These are phyloP conservation scores for Xylophagus ater DNA, from an alignment of 2,888 invertebrate species.

Conservation along the genomic window DNA sequence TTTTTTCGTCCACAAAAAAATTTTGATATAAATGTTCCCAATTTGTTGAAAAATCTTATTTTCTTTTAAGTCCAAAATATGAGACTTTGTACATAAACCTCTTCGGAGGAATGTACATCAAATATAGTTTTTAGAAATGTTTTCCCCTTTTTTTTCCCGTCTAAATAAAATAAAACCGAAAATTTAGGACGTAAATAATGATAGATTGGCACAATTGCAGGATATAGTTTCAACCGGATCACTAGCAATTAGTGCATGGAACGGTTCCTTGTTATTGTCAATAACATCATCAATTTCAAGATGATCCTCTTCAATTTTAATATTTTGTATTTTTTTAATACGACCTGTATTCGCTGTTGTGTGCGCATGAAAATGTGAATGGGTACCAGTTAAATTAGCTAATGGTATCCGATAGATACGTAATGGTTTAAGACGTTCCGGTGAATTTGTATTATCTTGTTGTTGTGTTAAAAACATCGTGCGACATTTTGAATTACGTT, in stretches of 20 bases:
- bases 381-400: slow-evolving; percentile 28
- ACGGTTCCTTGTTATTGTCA: slow-evolving; percentile 11
- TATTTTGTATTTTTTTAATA: slow-evolving; percentile 12
- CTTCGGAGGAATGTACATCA: too few relatives aligned
- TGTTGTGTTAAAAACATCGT: slow-evolving; percentile 21
- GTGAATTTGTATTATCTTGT: slow-evolving; percentile 18
- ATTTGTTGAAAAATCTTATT: too few relatives aligned
- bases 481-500: slow-evolving; percentile 26
- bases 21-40: too few relatives aligned
- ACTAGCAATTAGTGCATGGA: slow-evolving; percentile 7
- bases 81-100: too few relatives aligned
- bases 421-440: slow-evolving; percentile 28
- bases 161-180: too few relatives aligned
- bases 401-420: slow-evolving; percentile 31
- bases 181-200: slow-evolving; percentile 15
- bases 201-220: slow-evolving; percentile 18
- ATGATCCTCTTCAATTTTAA: slow-evolving; percentile 18
- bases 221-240: slow-evolving; percentile 16
- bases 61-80: too few relatives aligned
- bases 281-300: slow-evolving; percentile 12
- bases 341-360: slow-evolving; percentile 18
- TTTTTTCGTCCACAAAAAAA: too few relatives aligned
- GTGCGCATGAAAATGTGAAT: slow-evolving; percentile 31
- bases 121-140: too few relatives aligned
- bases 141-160: too few relatives aligned